These are phyloP conservation scores for Mirounga angustirostris DNA, from an alignment of 2,113 vertebrate genomes.

Conservation along the genomic window DNA sequence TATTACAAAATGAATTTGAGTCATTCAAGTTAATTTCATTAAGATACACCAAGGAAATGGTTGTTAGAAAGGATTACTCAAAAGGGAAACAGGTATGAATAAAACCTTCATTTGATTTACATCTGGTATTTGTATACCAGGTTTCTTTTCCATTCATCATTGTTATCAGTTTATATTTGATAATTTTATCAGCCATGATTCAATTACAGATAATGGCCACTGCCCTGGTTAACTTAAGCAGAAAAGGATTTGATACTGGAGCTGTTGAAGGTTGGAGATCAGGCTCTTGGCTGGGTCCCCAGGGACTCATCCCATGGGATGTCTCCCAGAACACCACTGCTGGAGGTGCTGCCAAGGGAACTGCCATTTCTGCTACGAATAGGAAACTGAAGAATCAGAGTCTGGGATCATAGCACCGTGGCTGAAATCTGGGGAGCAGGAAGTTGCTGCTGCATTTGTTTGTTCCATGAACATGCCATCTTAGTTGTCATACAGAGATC, in stretches of 20 bases:
- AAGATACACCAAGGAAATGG: not conserved
- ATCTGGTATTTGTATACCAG: not conserved
- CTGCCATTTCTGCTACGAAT: not conserved
- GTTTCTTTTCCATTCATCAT: conserved; percentile 1
- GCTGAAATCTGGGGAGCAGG: not conserved
- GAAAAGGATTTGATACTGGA: not conserved
- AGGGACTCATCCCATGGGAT: not conserved
- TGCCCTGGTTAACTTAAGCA: conserved; percentile 9
- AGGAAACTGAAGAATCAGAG: not conserved
- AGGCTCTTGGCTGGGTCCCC: not conserved
- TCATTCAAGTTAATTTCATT: conserved; percentile 38
- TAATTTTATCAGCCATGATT: not conserved
- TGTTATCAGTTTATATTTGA: conserved; percentile 39
- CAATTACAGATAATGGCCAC: not conserved
- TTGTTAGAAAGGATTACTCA: conserved; percentile 14
- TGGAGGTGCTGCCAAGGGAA: not conserved
- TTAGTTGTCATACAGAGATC: not conserved
- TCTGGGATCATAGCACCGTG: not conserved
- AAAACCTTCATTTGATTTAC: conserved; percentile 17
- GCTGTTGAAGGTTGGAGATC: not conserved
- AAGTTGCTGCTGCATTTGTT: not conserved
- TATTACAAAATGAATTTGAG: conserved; percentile 35
- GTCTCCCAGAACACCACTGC: not conserved
- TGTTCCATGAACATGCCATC: not conserved
- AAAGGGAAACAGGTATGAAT: not conserved